Evolutionary conservation across 2,797 vertebrate genomes (phyloP).

Genomic region (Phataginus tetradactyla): DNA sequence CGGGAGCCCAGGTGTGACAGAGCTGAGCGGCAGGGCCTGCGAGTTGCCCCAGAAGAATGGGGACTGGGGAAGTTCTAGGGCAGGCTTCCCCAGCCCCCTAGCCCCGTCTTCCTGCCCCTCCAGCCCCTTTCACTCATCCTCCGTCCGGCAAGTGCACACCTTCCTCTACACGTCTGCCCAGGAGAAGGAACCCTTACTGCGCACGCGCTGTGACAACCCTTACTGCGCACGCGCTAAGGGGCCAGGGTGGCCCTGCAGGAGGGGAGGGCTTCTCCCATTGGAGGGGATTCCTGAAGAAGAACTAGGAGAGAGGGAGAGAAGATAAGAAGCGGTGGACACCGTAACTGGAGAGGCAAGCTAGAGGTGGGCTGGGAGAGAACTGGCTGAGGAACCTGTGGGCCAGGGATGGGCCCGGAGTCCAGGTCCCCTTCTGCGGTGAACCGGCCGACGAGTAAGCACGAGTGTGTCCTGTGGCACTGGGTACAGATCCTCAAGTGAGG

Average conservation of each 20-base stretch:
- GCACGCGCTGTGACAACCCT: not conserved
- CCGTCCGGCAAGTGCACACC: rapidly evolving
- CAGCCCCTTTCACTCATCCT: not conserved
- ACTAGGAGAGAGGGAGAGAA: not conserved
- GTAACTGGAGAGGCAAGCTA: not conserved
- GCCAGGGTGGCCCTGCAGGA: rapidly evolving
- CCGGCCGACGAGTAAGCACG: rapidly evolving
- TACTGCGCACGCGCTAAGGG: not conserved
- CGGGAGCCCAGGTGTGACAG: not conserved
- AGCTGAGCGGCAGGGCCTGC: rapidly evolving
- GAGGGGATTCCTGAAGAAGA: not conserved
- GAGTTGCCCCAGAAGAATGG: not conserved
- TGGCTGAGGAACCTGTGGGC: not conserved
- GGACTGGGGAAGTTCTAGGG: too few species aligned
- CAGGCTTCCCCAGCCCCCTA: too few species aligned
- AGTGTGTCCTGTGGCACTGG: rapidly evolving
- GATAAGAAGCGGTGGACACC: rapidly evolving
- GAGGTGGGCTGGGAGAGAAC: not conserved
- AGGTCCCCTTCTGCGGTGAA: not conserved
- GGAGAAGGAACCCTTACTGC: not conserved
- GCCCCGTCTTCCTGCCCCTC: too few species aligned
- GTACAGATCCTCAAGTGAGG: not conserved
- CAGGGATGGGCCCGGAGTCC: not conserved
- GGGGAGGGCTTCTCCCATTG: rapidly evolving
- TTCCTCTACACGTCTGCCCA: not conserved